A percentile compares a stretch with the other conserved stretches of the same genome.
Evolutionary conservation across 2,113 vertebrate genomes (phyloP).

Genomic region (Pica pica): DNA sequence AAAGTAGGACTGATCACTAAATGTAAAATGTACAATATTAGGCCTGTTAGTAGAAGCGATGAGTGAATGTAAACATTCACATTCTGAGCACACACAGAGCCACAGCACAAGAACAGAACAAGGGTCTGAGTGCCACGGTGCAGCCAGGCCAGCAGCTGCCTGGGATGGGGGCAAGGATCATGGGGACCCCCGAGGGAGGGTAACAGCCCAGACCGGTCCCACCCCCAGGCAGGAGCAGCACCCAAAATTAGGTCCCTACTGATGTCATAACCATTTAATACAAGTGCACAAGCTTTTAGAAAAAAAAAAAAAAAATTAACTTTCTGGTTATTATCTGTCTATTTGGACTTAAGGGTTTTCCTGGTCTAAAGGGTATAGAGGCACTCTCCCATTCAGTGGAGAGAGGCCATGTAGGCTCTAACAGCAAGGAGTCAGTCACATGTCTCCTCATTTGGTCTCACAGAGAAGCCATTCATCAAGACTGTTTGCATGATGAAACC

Average conservation of each 20-base stretch:
- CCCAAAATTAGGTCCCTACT: neutral
- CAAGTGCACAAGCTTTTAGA: neutral
- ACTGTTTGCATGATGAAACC: neutral
- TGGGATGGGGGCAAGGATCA: accelerated
- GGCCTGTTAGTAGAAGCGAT: neutral
- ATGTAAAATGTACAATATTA: neutral
- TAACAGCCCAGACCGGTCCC: neutral
- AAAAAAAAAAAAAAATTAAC: neutral
- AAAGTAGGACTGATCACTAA: neutral
- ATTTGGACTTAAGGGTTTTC: neutral
- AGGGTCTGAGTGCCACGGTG: accelerated
- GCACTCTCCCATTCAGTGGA: neutral
- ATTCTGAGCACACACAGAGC: neutral
- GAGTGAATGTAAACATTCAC: neutral
- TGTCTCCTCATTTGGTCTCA: neutral
- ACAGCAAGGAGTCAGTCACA: neutral
- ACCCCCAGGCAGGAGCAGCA: neutral
- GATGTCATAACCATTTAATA: neutral
- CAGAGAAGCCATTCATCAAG: neutral
- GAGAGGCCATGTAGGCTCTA: neutral
- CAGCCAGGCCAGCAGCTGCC: neutral
- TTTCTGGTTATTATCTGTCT: neutral
- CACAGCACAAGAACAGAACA: neutral
- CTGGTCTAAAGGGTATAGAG: neutral
- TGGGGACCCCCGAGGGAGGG: neutral